Evolutionary conservation across 2,888 invertebrate species (phyloP).

Genomic region (Hoplodrina blanda): DNA sequence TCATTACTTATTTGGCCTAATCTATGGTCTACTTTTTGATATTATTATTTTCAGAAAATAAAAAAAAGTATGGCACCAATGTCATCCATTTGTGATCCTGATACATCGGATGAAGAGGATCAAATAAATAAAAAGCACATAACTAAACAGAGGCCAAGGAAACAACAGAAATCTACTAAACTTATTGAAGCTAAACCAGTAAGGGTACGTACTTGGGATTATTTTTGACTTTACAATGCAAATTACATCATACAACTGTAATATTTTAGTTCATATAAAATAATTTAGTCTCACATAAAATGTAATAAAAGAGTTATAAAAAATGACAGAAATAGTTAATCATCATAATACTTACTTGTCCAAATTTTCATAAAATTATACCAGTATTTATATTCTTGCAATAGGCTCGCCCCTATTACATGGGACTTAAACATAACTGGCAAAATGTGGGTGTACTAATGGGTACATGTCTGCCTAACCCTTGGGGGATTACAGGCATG

Average conservation of each 20-base stretch:
- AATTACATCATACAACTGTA: background rate
- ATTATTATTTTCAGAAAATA: conserved; percentile 70
- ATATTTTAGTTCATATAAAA: background rate
- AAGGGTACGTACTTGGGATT: conserved; percentile 67
- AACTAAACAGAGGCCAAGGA: conserved; percentile 64
- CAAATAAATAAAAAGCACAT: conserved; percentile 43
- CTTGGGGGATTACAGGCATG: too few species aligned
- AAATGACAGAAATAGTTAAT: too few species aligned
- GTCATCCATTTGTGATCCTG: conserved; percentile 89
- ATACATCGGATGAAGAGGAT: conserved; percentile 88
- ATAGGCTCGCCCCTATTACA: too few species aligned
- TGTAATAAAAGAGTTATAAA: too few species aligned
- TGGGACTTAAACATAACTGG: too few species aligned
- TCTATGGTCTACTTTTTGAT: background rate
- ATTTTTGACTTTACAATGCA: background rate
- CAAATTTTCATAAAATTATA: too few species aligned
- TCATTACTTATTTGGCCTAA: background rate
- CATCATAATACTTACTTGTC: too few species aligned
- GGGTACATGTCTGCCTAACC: too few species aligned
- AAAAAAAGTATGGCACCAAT: conserved; percentile 74
- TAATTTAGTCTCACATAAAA: too few species aligned
- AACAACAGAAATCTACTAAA: conserved; percentile 72
- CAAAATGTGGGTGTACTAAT: too few species aligned
- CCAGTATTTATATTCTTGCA: too few species aligned
- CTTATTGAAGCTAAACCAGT: conserved; percentile 79